phyloP scores from a whole-genome alignment of 2,113 vertebrate species.

The Nothoprocta pentlandii region DNA sequence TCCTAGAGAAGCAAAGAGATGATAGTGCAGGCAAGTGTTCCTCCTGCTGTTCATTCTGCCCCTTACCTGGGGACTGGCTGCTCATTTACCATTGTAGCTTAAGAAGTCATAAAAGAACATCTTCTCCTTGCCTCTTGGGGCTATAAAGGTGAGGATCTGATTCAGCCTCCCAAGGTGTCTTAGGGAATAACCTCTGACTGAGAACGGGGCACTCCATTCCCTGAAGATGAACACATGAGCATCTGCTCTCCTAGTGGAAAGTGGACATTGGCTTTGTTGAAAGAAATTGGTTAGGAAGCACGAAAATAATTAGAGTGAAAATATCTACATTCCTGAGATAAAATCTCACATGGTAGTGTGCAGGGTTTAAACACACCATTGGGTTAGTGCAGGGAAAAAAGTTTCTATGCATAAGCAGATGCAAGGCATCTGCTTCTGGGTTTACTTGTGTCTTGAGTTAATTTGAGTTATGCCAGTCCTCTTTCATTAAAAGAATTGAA shows the following conservation, averaged over 20 bases:
- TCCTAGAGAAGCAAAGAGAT: not conserved
- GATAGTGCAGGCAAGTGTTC: not conserved
- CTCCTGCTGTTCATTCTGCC: not conserved
- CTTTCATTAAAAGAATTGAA: constrained; percentile 44
- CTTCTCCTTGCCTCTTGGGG: not conserved
- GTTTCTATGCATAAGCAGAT: not conserved
- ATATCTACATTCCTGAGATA: not conserved
- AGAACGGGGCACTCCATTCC: not conserved
- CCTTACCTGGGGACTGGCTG: not conserved
- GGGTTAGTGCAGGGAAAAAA: constrained; percentile 7
- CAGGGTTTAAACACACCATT: not conserved
- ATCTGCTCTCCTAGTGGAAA: not conserved
- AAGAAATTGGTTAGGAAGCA: not conserved
- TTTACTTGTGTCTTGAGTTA: not conserved
- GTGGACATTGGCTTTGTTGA: not conserved
- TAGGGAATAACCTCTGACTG: fast-evolving
- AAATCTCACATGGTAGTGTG: not conserved
- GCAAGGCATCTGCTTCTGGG: not conserved
- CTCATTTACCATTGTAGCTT: not conserved
- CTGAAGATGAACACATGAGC: not conserved
- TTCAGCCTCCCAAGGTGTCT: not conserved
- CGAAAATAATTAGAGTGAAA: not conserved
- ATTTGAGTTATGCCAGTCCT: constrained; percentile 31
- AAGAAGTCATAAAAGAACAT: not conserved
- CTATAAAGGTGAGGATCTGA: not conserved